Percentiles rank a stretch among this genome's conserved stretches.
These are phyloP conservation scores for Tenualosa thibaudeaui DNA, from an alignment of 2,797 vertebrate species.

Conservation along the genomic window DNA sequence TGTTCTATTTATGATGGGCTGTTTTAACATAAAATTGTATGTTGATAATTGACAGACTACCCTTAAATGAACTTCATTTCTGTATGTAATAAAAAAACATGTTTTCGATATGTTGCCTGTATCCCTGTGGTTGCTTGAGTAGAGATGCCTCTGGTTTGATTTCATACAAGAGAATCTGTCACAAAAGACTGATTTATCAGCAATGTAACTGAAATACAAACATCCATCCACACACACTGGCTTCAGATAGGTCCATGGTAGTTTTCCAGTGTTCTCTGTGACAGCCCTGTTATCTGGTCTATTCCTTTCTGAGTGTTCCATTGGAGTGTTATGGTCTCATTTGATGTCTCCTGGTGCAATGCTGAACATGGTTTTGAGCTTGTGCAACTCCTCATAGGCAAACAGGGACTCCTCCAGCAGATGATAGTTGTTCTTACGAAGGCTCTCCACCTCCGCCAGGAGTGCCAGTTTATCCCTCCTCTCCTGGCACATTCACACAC, in stretches of 20 bases:
- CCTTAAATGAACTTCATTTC: neutral
- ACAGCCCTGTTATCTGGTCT: too few species aligned
- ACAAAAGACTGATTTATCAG: neutral
- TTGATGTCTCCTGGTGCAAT: slow-evolving; percentile 47
- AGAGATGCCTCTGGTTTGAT: neutral
- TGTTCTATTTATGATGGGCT: neutral
- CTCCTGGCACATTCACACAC: slow-evolving; percentile 63
- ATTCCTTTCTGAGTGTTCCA: neutral
- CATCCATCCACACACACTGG: neutral
- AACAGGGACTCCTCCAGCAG: slow-evolving; percentile 74
- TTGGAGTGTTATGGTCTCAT: neutral
- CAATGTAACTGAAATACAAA: neutral
- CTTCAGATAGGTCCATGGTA: neutral
- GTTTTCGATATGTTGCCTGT: neutral
- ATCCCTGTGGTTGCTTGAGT: neutral
- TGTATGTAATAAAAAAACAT: neutral
- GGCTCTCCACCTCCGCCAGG: slow-evolving; percentile 72
- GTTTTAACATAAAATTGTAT: neutral
- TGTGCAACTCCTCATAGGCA: slow-evolving; percentile 73
- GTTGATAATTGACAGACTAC: neutral
- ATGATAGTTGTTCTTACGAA: slow-evolving; percentile 77
- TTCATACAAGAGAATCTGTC: neutral
- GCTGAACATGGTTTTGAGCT: slow-evolving; percentile 72
- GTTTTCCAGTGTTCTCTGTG: neutral
- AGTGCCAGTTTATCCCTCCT: slow-evolving; percentile 80